Percentiles rank a stretch among this genome's conserved stretches.
Evolutionary conservation across 2,113 vertebrate species (phyloP).

Genomic region (Lathamus discolor): DNA sequence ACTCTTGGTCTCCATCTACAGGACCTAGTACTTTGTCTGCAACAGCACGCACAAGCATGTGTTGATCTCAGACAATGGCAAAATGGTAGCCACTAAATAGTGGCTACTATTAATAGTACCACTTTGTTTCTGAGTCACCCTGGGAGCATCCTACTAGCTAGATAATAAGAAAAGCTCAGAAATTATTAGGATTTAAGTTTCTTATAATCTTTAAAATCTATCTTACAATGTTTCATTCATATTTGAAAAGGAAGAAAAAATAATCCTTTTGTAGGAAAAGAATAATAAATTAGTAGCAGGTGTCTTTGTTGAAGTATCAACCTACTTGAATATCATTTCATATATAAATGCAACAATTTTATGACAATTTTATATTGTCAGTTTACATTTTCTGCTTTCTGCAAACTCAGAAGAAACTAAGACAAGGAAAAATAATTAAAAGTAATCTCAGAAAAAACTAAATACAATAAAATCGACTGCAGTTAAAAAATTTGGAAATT

Average conservation of each 20-base stretch:
- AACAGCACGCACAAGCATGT: fast-evolving
- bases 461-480: not conserved
- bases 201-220: not conserved
- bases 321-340: not conserved
- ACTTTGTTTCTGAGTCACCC: not conserved
- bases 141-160: not conserved
- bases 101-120: not conserved
- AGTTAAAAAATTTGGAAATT: not conserved
- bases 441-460: not conserved
- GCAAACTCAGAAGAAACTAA: not conserved
- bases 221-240: not conserved
- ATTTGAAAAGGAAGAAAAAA: not conserved
- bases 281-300: not conserved
- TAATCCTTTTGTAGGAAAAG: not conserved
- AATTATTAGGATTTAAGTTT: not conserved
- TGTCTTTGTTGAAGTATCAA: not conserved
- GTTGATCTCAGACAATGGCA: not conserved
- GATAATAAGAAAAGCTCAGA: not conserved
- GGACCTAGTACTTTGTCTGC: not conserved
- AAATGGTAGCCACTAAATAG: not conserved
- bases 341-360: not conserved
- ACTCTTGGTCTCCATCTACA: not conserved
- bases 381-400: not conserved
- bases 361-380: not conserved
- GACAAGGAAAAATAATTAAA: not conserved